Conservation (phyloP, 2,113 vertebrate species). For the Elaphurus davidianus region DNA sequence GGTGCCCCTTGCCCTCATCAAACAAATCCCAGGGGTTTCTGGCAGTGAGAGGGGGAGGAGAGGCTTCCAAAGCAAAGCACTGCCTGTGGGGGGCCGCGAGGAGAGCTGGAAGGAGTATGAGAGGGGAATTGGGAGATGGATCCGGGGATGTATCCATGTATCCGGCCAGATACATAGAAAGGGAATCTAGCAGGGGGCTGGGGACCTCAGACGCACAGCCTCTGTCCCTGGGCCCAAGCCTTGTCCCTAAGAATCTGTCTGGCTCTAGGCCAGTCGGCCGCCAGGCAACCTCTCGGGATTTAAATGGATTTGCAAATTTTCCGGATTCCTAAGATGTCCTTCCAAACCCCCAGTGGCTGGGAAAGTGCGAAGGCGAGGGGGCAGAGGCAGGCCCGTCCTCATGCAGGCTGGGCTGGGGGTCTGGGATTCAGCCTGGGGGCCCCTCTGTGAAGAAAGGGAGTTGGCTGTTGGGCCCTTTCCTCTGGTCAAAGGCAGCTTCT, state of each 20-base stretch:
- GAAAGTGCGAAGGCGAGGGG: slow-evolving; percentile 3
- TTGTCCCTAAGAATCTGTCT: slow-evolving; percentile 34
- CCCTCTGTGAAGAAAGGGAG: not conserved
- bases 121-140: not conserved
- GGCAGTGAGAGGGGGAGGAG: not conserved
- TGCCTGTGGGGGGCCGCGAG: not conserved
- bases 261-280: slow-evolving; percentile 43
- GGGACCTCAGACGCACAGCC: not conserved
- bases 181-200: not conserved
- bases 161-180: not conserved
- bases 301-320: slow-evolving; percentile 77
- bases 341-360: slow-evolving; percentile 56
- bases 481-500: not conserved
- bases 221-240: not conserved
- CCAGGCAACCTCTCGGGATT: slow-evolving; percentile 65
- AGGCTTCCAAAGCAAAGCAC: not conserved
- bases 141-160: not conserved
- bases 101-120: not conserved
- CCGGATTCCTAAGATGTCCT: slow-evolving; percentile 65
- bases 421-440: not conserved
- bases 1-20: not conserved
- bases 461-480: not conserved
- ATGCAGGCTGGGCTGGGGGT: not conserved
- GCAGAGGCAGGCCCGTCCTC: not conserved
- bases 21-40: not conserved